These are phyloP conservation scores for Eupithecia subumbrata DNA, from an alignment of 2,888 invertebrate species.

Conservation along the genomic window DNA sequence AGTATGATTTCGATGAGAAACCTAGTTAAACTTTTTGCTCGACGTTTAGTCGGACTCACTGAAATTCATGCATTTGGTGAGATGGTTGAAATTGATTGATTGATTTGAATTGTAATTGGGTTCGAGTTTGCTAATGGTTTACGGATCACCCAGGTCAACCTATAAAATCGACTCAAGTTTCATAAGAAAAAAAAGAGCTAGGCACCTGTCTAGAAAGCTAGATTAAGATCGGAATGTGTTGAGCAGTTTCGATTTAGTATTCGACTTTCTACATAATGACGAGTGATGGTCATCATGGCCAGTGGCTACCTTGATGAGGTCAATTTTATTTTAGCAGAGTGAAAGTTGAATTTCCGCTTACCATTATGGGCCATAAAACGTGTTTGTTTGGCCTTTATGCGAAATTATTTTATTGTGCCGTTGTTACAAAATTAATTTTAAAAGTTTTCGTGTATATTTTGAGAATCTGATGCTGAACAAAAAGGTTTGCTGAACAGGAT, in stretches of 20 bases:
- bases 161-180: background rate
- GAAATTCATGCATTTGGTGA: background rate
- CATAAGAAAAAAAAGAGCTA: background rate
- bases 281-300: slow-evolving; percentile 6
- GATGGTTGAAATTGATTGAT: background rate
- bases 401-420: background rate
- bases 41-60: background rate
- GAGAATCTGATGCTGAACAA: background rate
- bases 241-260: background rate
- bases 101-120: background rate
- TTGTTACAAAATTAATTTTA: background rate
- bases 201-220: background rate
- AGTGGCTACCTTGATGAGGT: slow-evolving; percentile 22
- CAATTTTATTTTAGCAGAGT: slow-evolving; percentile 43
- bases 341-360: slow-evolving; percentile 48
- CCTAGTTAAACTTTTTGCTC: background rate
- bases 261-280: slow-evolving; percentile 14
- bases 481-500: background rate
- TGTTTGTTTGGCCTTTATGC: background rate
- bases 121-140: background rate
- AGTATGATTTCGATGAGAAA: too few relatives aligned
- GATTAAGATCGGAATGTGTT: background rate
- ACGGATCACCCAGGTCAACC: background rate
- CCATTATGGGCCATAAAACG: background rate
- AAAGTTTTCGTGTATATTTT: background rate